Evolutionary conservation across 2,888 invertebrate genomes (phyloP).

Genomic region (Watsonalla binaria): DNA sequence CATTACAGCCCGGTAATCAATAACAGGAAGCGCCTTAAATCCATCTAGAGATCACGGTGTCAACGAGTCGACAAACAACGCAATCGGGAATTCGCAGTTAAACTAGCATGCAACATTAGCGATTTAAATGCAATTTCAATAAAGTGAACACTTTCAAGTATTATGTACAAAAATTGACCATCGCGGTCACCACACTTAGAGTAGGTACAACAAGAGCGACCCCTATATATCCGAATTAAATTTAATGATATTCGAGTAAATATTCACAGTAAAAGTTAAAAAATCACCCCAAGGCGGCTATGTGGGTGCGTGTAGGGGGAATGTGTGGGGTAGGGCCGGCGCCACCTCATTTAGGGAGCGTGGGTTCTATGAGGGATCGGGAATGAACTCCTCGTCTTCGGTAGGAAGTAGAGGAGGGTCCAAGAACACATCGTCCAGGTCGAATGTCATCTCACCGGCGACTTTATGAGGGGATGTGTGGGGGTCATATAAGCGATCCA

Average conservation of each 20-base stretch:
- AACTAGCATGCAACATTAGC: slow-evolving; percentile 68
- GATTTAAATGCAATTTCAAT: slow-evolving; percentile 73
- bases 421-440: too few species aligned
- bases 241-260: slow-evolving; percentile 74
- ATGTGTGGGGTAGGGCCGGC: neutral
- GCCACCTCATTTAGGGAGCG: too few species aligned
- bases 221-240: slow-evolving; percentile 55
- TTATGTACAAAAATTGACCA: slow-evolving; percentile 61
- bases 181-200: slow-evolving; percentile 37
- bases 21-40: slow-evolving; percentile 3
- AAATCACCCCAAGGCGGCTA: slow-evolving; percentile 34
- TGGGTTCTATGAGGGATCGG: too few species aligned
- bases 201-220: slow-evolving; percentile 43
- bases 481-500: too few species aligned
- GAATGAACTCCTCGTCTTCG: too few species aligned
- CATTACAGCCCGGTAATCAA: too few species aligned
- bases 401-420: too few species aligned
- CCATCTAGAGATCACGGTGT: slow-evolving; percentile 20
- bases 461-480: too few species aligned
- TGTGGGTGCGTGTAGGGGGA: neutral
- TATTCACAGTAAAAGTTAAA: slow-evolving; percentile 63
- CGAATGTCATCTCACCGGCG: too few species aligned
- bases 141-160: slow-evolving; percentile 73
- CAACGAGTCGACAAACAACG: slow-evolving; percentile 32
- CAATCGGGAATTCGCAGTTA: slow-evolving; percentile 36